Evolutionary conservation across 2,797 vertebrate genomes (phyloP).

Genomic region (Halcyon smyrnensis): DNA sequence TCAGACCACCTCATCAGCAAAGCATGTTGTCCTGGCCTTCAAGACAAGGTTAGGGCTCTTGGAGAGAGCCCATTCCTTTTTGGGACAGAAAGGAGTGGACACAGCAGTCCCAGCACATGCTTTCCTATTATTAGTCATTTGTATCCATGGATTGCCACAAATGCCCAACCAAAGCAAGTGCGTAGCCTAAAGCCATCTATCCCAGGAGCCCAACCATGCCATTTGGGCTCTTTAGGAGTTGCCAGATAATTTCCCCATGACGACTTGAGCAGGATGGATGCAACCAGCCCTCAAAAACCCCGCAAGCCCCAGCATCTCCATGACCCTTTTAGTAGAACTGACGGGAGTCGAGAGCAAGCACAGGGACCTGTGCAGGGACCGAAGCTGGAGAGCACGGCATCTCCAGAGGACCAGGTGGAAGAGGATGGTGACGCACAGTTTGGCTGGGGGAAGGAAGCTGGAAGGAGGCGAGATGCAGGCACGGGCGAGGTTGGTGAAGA

Average conservation of each 20-base stretch:
- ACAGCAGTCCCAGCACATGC: slow-evolving; percentile 24
- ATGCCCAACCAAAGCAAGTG: not conserved
- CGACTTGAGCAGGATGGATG: rapidly evolving
- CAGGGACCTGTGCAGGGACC: not conserved
- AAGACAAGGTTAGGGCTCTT: slow-evolving; percentile 68
- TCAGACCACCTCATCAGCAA: slow-evolving; percentile 64
- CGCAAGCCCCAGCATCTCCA: not conserved
- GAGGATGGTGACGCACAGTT: not conserved
- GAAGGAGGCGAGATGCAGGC: not conserved
- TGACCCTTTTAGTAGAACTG: not conserved
- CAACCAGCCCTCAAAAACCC: not conserved
- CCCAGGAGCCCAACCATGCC: rapidly evolving
- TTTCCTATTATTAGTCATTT: slow-evolving; percentile 68
- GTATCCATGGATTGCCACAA: slow-evolving; percentile 3
- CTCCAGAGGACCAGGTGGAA: not conserved
- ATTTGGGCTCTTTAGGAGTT: not conserved
- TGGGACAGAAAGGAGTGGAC: slow-evolving; percentile 61
- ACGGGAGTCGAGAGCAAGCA: not conserved
- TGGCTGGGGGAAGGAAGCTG: not conserved
- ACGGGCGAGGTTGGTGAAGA: not conserved
- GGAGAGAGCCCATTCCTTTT: slow-evolving; percentile 56
- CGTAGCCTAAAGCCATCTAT: not conserved
- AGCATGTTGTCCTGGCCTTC: slow-evolving; percentile 70
- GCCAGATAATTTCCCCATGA: not conserved
- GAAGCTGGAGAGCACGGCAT: rapidly evolving